Conservation (phyloP, 2,888 invertebrate species). For the Sphaerophoria rueppellii region DNA sequence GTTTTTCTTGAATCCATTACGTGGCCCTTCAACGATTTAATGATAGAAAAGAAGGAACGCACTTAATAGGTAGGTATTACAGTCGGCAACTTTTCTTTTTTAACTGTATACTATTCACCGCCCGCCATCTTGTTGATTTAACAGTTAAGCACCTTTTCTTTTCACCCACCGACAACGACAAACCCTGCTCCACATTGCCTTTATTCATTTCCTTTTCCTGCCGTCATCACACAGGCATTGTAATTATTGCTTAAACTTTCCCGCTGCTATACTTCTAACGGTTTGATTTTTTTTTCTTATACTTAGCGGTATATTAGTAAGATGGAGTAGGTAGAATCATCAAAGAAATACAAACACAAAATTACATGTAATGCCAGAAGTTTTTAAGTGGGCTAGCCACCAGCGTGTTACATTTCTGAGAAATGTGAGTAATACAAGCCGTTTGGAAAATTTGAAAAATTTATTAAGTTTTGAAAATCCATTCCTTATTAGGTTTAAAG, state of each 20-base stretch:
- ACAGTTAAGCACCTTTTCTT: slow-evolving; percentile 57
- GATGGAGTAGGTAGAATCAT: slow-evolving; percentile 33
- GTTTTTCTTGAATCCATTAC: not conserved
- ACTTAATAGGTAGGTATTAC: slow-evolving; percentile 47
- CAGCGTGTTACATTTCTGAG: slow-evolving; percentile 10
- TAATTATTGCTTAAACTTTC: slow-evolving; percentile 67
- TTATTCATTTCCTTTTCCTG: slow-evolving; percentile 1
- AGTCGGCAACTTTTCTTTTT: slow-evolving; percentile 64
- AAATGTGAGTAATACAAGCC: slow-evolving; percentile 52
- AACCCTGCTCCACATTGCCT: not conserved
- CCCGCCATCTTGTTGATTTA: slow-evolving; percentile 73
- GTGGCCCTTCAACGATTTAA: not conserved
- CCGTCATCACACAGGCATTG: slow-evolving; percentile 37
- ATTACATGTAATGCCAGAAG: slow-evolving; percentile 56
- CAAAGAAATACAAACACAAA: slow-evolving; percentile 45
- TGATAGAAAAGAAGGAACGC: slow-evolving; percentile 29
- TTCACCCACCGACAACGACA: not conserved
- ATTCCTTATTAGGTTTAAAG: not conserved
- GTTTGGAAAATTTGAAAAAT: slow-evolving; percentile 41
- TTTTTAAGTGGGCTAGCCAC: slow-evolving; percentile 57
- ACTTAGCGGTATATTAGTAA: slow-evolving; percentile 52
- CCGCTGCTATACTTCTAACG: slow-evolving; percentile 11
- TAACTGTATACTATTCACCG: slow-evolving; percentile 57
- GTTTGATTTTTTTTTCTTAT: not conserved
- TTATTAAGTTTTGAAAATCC: slow-evolving; percentile 28